phyloP scores from a whole-genome alignment of 2,888 invertebrate genomes.

The Flexamia atlantica region DNA sequence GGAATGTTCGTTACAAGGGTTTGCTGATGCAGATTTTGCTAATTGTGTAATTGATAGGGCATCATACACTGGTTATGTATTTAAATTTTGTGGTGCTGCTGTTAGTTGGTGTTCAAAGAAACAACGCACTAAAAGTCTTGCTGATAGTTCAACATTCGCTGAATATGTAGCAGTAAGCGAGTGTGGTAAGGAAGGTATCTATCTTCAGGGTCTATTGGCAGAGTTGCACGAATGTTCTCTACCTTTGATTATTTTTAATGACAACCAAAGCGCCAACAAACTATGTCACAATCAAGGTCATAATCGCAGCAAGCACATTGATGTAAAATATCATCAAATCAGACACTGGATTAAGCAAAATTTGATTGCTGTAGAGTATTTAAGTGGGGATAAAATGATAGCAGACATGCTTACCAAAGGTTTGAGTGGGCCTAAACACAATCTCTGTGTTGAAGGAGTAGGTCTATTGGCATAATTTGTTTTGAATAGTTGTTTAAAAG shows the following conservation, averaged over 20 bases:
- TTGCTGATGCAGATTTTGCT: slow-evolving; percentile 38
- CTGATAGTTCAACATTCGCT: slow-evolving; percentile 16
- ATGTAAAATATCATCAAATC: slow-evolving; percentile 21
- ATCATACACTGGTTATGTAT: slow-evolving; percentile 51
- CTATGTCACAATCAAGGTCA: slow-evolving; percentile 2
- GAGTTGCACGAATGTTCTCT: neutral
- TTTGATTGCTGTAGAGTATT: neutral
- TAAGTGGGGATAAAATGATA: neutral
- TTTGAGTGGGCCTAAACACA: slow-evolving; percentile 6
- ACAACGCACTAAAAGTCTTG: slow-evolving; percentile 24
- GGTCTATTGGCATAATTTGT: neutral
- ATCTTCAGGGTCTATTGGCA: slow-evolving; percentile 12
- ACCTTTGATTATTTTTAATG: slow-evolving; percentile 26
- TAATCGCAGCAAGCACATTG: slow-evolving; percentile 3
- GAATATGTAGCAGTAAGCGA: slow-evolving; percentile 21
- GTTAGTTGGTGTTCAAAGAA: slow-evolving; percentile 47
- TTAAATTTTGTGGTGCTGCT: slow-evolving; percentile 51
- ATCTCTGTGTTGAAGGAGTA: neutral
- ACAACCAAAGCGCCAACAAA: slow-evolving; percentile 20
- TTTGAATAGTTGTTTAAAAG: neutral
- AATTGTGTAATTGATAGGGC: slow-evolving; percentile 48
- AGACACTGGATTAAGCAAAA: slow-evolving; percentile 20
- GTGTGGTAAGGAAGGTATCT: slow-evolving; percentile 23
- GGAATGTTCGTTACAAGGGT: neutral
- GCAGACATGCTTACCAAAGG: slow-evolving; percentile 15